Percentiles rank a stretch among this genome's conserved stretches.
phyloP scores from a whole-genome alignment of 1,140 invertebrate species.

The Drosophila prosaltans region DNA sequence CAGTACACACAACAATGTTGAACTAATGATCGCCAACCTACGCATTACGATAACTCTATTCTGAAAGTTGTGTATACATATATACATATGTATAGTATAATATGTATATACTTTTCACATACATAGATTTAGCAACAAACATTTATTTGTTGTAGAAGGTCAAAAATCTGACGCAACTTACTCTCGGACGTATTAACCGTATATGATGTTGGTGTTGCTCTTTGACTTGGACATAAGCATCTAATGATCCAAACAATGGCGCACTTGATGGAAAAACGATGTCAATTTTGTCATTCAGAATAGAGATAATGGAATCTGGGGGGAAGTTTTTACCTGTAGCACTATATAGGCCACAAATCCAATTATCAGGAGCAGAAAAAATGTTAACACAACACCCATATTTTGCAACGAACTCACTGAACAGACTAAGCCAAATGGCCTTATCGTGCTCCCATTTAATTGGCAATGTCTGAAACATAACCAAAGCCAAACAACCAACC shows the following conservation, averaged over 20 bases:
- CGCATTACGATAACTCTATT: conserved; percentile 9
- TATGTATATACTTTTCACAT: too few species aligned
- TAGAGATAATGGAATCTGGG: too few species aligned
- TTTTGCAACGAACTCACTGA: conserved; percentile 36
- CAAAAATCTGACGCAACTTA: conserved; percentile 9
- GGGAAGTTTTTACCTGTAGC: conserved; percentile 51
- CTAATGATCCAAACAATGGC: conserved; percentile 50
- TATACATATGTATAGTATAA: too few species aligned
- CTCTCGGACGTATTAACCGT: conserved; percentile 1
- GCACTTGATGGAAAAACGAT: conserved; percentile 35
- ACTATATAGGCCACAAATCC: conserved; percentile 48
- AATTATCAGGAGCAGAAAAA: conserved; percentile 46
- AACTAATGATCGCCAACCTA: conserved; percentile 17
- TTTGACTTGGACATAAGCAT: conserved; percentile 37
- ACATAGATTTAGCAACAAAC: background rate
- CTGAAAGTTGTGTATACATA: too few species aligned
- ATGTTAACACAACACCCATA: conserved; percentile 51
- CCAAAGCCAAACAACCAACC: background rate
- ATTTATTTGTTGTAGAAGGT: background rate
- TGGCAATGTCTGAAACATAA: conserved; percentile 35
- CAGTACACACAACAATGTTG: conserved; percentile 1
- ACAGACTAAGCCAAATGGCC: conserved; percentile 56
- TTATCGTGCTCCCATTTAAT: conserved; percentile 42
- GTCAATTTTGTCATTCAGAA: background rate
- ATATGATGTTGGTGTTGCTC: background rate